A percentile compares a stretch with the other conserved stretches of the same genome.
These are phyloP conservation scores for Chlamydotis undulata DNA, from an alignment of 2,113 vertebrate species.

Conservation along the genomic window DNA sequence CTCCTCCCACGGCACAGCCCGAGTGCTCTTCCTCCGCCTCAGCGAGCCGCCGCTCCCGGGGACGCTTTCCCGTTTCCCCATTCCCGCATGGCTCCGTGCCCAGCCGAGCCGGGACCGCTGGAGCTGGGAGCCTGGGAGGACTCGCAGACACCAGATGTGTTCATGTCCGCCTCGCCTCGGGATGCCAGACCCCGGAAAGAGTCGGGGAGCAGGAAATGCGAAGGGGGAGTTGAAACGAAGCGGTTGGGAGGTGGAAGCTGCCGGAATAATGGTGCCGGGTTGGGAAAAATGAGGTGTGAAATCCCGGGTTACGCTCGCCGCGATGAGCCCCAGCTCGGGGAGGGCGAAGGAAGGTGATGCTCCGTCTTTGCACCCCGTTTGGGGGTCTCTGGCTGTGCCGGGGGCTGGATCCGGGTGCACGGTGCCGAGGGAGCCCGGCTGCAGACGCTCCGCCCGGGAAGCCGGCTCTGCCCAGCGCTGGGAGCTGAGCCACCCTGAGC, in stretches of 20 bases:
- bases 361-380: fast-evolving
- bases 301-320: not conserved
- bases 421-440: fast-evolving
- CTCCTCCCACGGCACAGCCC: slow-evolving; percentile 36
- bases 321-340: not conserved
- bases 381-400: not conserved
- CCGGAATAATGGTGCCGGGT: not conserved
- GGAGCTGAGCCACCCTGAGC: not conserved
- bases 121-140: not conserved
- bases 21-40: not conserved
- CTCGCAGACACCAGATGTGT: not conserved
- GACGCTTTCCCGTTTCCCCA: not conserved
- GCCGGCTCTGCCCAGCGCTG: not conserved
- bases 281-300: slow-evolving; percentile 3
- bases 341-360: not conserved
- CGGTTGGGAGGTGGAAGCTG: not conserved
- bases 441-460: fast-evolving
- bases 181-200: not conserved
- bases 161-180: not conserved
- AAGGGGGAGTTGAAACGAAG: not conserved
- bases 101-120: not conserved
- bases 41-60: not conserved
- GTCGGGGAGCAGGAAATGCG: not conserved
- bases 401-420: fast-evolving
- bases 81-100: not conserved